Evolutionary conservation across 92 coral and sea anemone genomes (phyloP).

Genomic region (Epizoanthus ramosus): DNA sequence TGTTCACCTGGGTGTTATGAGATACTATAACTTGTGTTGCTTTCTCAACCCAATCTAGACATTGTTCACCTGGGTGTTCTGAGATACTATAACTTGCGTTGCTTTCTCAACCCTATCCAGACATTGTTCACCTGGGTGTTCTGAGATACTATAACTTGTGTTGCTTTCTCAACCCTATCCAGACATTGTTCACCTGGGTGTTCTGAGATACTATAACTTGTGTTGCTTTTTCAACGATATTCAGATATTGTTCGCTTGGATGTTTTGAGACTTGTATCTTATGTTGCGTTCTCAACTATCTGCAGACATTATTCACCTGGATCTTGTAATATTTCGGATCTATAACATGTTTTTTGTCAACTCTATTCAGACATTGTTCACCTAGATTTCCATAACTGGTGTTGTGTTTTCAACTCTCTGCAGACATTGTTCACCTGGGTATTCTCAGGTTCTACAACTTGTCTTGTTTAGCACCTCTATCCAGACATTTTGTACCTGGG

Average conservation of each 20-base stretch:
- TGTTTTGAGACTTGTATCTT: no score
- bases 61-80: constrained; percentile 83
- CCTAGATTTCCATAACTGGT: constrained; percentile 64
- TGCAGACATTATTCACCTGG: constrained; percentile 60
- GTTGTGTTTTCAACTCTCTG: not conserved
- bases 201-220: not conserved
- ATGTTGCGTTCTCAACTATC: no score
- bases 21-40: no score
- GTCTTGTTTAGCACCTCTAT: no score
- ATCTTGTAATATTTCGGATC: constrained; percentile 73
- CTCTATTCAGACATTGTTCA: constrained; percentile 77
- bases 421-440: constrained; percentile 98
- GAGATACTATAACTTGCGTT: constrained; percentile 7
- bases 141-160: constrained; percentile 30
- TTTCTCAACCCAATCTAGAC: no score
- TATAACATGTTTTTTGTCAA: no score
- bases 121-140: constrained; percentile 85
- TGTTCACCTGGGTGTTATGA: no score
- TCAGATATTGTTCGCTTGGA: no score
- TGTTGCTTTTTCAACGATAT: not conserved
- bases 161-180: no score
- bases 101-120: no score
- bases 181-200: no score
- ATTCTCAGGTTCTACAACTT: constrained; percentile 51
- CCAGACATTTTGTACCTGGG: constrained; percentile 73